Percentiles rank a stretch among this genome's conserved stretches.
Conservation (phyloP, 30 jellyfish, hydroid and myxozoan genomes). For the Phacellophora camtschatica region DNA sequence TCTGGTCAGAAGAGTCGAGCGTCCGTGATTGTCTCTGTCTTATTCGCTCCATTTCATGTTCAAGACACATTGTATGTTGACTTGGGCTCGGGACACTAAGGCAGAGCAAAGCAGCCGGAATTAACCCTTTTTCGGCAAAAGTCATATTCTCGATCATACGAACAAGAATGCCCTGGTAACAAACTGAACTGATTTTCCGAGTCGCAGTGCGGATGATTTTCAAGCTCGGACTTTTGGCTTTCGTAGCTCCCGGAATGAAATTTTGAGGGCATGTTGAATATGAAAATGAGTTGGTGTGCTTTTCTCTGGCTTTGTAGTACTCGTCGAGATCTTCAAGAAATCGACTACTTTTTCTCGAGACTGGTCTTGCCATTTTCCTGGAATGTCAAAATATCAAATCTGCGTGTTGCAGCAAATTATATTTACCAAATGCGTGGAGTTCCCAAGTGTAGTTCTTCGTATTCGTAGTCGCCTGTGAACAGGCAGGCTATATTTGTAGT, state of each 20-base stretch:
- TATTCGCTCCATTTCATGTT: slow-evolving; percentile 59
- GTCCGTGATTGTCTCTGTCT: slow-evolving; percentile 7
- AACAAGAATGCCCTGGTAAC: slow-evolving; percentile 66
- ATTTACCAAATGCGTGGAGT: too few species aligned
- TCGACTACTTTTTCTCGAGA: slow-evolving; percentile 34
- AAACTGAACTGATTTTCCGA: slow-evolving; percentile 66
- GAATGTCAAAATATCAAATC: too few species aligned
- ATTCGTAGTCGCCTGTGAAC: too few species aligned
- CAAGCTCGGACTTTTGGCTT: slow-evolving; percentile 35
- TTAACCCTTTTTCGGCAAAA: slow-evolving; percentile 50
- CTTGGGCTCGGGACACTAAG: slow-evolving; percentile 78
- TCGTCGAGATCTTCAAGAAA: slow-evolving; percentile 44
- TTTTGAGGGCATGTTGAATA: slow-evolving; percentile 75
- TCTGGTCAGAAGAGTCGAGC: background rate
- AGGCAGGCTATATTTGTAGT: too few species aligned
- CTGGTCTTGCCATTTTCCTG: slow-evolving; percentile 12
- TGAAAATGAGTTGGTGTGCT: slow-evolving; percentile 31
- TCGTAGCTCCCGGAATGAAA: slow-evolving; percentile 82
- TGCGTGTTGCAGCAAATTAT: too few species aligned
- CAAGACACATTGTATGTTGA: slow-evolving; percentile 69
- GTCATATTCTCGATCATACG: slow-evolving; percentile 53
- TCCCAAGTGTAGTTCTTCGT: too few species aligned
- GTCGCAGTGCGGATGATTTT: slow-evolving; percentile 5
- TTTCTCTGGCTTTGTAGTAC: slow-evolving; percentile 42
- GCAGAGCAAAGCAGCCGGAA: slow-evolving; percentile 73